Percentiles rank a stretch among this genome's conserved stretches.
phyloP scores from a whole-genome alignment of 1,140 invertebrate genomes.

The Arctopsyche grandis region DNA sequence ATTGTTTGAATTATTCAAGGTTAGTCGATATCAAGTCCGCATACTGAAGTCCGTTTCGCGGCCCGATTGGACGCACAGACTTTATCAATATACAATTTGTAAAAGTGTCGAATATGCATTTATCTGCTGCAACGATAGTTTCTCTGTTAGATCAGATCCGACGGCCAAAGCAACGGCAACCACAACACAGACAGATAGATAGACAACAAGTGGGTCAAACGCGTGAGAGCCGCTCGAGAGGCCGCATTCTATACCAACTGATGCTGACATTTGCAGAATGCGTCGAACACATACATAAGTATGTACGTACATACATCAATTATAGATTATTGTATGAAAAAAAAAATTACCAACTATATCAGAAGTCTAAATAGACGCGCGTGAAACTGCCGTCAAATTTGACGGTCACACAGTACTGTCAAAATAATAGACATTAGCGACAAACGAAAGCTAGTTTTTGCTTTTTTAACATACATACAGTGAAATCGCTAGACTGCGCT shows the following conservation, averaged over 20 bases:
- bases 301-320: too few species aligned
- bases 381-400: background rate
- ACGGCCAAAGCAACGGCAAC: background rate
- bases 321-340: background rate
- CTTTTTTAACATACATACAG: too few species aligned
- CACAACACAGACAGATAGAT: background rate
- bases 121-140: too few species aligned
- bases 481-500: too few species aligned
- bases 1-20: too few species aligned
- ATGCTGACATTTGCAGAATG: slow-evolving; percentile 47
- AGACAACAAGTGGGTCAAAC: slow-evolving; percentile 40
- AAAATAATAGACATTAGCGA: background rate
- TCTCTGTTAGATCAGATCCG: background rate
- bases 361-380: background rate
- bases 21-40: too few species aligned
- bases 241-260: slow-evolving; percentile 37
- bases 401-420: background rate
- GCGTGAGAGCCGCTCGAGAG: slow-evolving; percentile 46
- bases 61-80: too few species aligned
- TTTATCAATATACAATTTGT: too few species aligned
- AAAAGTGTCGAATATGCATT: too few species aligned
- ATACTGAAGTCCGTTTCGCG: too few species aligned
- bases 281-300: background rate
- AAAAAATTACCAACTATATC: background rate
- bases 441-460: too few species aligned